Conservation (phyloP, 2,888 invertebrate species). For the Epinotia ramella region DNA sequence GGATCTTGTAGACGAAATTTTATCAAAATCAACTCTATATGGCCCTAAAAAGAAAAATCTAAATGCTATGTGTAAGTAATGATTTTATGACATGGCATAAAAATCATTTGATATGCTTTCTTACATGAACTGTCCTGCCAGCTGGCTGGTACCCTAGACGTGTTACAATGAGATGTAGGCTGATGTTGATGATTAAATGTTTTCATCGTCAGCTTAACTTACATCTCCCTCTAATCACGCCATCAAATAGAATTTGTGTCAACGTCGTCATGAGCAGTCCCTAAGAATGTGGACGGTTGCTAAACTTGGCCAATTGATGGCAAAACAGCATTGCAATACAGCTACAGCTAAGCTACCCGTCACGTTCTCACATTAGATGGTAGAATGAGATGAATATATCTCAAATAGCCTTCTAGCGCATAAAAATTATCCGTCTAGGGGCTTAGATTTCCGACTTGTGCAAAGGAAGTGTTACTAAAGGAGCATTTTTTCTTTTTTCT, state of each 20-base stretch:
- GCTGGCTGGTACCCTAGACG: too few species aligned
- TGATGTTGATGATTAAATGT: not conserved
- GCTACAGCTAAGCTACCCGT: not conserved
- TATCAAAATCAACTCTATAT: too few species aligned
- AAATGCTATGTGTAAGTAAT: too few species aligned
- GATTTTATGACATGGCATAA: too few species aligned
- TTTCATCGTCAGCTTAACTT: not conserved
- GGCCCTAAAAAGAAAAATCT: too few species aligned
- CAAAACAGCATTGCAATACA: conserved; percentile 29
- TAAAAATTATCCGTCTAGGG: not conserved
- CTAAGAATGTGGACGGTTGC: conserved; percentile 32
- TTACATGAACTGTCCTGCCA: too few species aligned
- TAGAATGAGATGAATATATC: not conserved
- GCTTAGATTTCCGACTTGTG: not conserved
- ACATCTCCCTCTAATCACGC: not conserved
- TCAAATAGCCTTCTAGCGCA: not conserved
- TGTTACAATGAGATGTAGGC: too few species aligned
- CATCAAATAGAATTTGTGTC: conserved; percentile 19
- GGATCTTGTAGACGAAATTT: too few species aligned
- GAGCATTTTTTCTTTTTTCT: conserved; percentile 22
- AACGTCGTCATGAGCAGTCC: not conserved
- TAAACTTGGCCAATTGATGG: conserved; percentile 23
- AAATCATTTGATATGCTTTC: too few species aligned
- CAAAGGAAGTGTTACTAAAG: not conserved
- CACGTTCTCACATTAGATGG: not conserved